Evolutionary conservation across 2,113 vertebrate genomes (phyloP).

Genomic region (Xiphophorus couchianus): DNA sequence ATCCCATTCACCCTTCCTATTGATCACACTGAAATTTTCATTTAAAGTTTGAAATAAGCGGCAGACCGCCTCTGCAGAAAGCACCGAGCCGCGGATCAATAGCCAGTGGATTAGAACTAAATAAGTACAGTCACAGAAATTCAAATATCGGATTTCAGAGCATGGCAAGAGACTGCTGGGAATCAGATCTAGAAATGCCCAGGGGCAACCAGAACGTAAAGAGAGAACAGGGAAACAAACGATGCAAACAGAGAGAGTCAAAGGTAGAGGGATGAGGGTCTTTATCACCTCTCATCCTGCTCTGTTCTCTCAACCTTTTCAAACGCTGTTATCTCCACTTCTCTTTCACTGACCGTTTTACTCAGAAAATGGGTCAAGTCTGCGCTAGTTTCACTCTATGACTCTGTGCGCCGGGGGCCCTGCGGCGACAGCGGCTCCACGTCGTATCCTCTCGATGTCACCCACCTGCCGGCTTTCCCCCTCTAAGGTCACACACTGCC

Average conservation of each 20-base stretch:
- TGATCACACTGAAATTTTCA: constrained; percentile 73
- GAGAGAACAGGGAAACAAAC: constrained; percentile 23
- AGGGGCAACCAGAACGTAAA: constrained; percentile 29
- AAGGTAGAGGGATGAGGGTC: constrained; percentile 22
- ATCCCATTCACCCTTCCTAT: constrained; percentile 66
- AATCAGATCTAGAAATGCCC: constrained; percentile 55
- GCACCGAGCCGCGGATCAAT: constrained; percentile 80
- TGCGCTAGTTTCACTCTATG: constrained; percentile 27
- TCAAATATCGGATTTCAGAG: constrained; percentile 66
- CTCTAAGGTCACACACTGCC: constrained; percentile 47
- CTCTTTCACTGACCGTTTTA: constrained; percentile 25
- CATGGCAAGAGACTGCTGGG: constrained; percentile 34
- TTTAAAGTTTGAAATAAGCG: constrained; percentile 77
- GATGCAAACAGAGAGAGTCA: constrained; percentile 9
- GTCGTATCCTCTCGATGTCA: constrained; percentile 34
- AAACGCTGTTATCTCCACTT: constrained; percentile 17
- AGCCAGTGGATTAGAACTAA: constrained; percentile 85
- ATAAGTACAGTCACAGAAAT: constrained; percentile 80
- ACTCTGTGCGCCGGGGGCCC: constrained; percentile 24
- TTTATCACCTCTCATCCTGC: constrained; percentile 15
- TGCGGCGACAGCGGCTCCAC: constrained; percentile 25
- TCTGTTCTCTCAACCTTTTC: constrained; percentile 12
- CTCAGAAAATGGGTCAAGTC: constrained; percentile 27
- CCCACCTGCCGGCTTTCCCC: constrained; percentile 36
- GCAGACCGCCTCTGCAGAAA: constrained; percentile 73